Conservation (phyloP, 2,888 invertebrate species). For the Nemurella pictetii region DNA sequence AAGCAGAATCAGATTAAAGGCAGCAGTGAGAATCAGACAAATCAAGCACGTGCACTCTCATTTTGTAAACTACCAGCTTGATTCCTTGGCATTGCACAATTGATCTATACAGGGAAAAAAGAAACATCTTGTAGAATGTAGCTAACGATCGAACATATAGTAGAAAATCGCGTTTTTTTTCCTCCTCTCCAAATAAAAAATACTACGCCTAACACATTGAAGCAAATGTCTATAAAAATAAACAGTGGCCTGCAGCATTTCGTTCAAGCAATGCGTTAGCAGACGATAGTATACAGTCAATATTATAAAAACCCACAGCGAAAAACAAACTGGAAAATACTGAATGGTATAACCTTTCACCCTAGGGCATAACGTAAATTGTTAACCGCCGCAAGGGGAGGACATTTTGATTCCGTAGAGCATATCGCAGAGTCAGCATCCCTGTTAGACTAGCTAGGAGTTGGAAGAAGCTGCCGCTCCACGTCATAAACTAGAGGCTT, state of each 20-base stretch:
- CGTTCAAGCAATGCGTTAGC: not conserved
- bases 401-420: not conserved
- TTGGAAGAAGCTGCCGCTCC: not conserved
- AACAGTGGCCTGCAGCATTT: not conserved
- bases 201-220: not conserved
- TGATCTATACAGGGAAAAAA: not conserved
- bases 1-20: not conserved
- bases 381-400: conserved; percentile 13
- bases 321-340: conserved; percentile 21
- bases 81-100: not conserved
- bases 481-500: not conserved
- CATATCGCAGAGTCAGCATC: not conserved
- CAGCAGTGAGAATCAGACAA: not conserved
- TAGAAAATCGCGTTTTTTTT: not conserved
- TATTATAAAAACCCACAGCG: conserved; percentile 15
- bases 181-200: not conserved
- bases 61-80: not conserved
- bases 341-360: conserved; percentile 23
- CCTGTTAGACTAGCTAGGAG: not conserved
- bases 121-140: not conserved
- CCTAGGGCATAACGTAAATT: conserved; percentile 23
- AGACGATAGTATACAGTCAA: not conserved
- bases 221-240: not conserved
- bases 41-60: not conserved
- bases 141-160: not conserved